Evolutionary conservation across 1,140 invertebrate species (phyloP), one percentile per base, ranked within the genome.

Genomic region (Hycleus cichorii): DNA sequence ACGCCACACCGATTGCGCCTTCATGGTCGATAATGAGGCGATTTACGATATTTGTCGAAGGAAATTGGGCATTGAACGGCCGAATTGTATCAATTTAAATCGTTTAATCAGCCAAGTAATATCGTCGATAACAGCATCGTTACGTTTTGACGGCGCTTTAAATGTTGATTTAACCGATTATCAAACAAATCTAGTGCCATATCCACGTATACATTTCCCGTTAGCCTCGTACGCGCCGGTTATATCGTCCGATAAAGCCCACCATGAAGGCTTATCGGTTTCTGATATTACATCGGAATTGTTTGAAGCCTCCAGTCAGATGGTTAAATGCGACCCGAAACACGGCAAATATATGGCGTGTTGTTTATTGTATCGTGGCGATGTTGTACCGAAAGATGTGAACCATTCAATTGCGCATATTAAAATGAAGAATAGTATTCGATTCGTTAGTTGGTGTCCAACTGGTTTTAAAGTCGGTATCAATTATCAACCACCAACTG

Each of bases 121-220:
- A 11, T 88, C 85, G 0, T 88, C 86, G 3, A 88, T 89, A 56
- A 89, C 87, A 2, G 86, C 86, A 3, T 89, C 87, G 7, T 71
- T 90, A 9, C 76, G 89, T 25, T 91, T 91, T 72, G 84, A 89
- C 65, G 87, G 87, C 42, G 83, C 86, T 4, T 74, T 90, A 8
- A 90, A 88, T 64, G 86, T 88, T 42, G 89, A 92, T 73, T 76
- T 92, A 54, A 89, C 85, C 0, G 90, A 92, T 74, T 91, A 92
- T 76, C 88, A 88, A 74, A 83, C 81, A 0, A 83, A 83, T 72
- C 73, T 87, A 45, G 84, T 87, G 8, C 84, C 84, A 0, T 86
- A 85, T 68, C 85, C 85, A 4, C 70, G 84, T 46, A 87, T 87
- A 57, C 85, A 87, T 67, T 87, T 86, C 71, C 86, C 87, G 3